A percentile compares a stretch with the other conserved stretches of the same genome.
These are phyloP conservation scores for Mythimna lalbum DNA, from an alignment of 2,888 invertebrate genomes.

Conservation along the genomic window DNA sequence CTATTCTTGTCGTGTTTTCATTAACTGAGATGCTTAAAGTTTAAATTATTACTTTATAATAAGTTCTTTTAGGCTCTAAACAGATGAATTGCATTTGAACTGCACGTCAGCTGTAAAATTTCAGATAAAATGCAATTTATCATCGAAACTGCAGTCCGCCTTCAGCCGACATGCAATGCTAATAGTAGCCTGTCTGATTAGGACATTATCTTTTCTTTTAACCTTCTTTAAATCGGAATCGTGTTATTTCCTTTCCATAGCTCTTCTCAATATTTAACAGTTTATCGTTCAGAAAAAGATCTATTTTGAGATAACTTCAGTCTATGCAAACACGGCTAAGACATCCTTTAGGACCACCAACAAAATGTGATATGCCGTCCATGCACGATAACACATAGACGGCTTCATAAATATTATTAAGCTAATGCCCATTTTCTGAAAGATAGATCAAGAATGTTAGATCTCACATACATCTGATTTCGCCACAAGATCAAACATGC, in stretches of 20 bases:
- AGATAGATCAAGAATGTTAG: not conserved
- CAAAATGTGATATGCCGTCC: constrained; percentile 51
- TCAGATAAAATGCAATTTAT: too few relatives aligned
- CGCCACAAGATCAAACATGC: not conserved
- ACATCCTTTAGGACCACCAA: constrained; percentile 6
- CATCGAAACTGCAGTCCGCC: too few relatives aligned
- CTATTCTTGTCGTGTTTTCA: constrained; percentile 12
- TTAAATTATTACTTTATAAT: too few relatives aligned
- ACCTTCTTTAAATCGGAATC: not conserved
- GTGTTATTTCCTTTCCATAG: not conserved
- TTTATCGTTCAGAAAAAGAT: not conserved
- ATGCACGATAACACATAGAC: constrained; percentile 23
- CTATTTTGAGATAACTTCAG: not conserved
- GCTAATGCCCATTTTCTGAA: constrained; percentile 11
- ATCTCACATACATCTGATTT: not conserved
- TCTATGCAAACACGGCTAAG: not conserved
- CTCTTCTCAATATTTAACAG: not conserved
- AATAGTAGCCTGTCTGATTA: too few relatives aligned
- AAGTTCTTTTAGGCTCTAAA: too few relatives aligned
- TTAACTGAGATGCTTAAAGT: constrained; percentile 4
- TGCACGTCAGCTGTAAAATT: too few relatives aligned
- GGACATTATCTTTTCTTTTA: not conserved
- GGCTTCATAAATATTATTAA: constrained; percentile 27
- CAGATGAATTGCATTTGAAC: too few relatives aligned
- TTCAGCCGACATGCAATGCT: too few relatives aligned